Percentiles rank a stretch among this genome's conserved stretches.
Evolutionary conservation across 2,888 invertebrate species (phyloP).

Genomic region (Dysmachus trigonus): DNA sequence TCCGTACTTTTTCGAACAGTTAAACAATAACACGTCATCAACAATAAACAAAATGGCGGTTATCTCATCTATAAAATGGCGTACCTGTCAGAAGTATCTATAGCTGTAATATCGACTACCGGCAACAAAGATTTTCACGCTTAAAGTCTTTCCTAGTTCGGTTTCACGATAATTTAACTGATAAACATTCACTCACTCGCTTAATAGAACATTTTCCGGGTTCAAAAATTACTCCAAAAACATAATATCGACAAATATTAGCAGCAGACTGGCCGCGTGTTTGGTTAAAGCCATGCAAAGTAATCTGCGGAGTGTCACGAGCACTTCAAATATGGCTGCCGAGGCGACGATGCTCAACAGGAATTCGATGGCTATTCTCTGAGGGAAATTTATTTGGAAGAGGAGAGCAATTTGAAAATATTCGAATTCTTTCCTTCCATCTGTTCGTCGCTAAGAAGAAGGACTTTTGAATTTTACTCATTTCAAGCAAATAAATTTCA

Average conservation of each 20-base stretch:
- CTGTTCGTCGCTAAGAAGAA: neutral
- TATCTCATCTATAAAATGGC: constrained; percentile 5
- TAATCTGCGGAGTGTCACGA: constrained; percentile 7
- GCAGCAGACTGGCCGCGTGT: neutral
- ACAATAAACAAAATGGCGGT: constrained; percentile 19
- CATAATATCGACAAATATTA: neutral
- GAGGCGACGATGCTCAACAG: neutral
- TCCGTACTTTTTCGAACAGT: neutral
- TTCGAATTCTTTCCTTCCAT: neutral
- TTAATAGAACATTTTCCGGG: neutral
- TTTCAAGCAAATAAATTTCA: neutral
- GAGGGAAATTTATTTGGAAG: neutral
- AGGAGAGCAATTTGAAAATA: neutral
- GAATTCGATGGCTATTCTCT: neutral
- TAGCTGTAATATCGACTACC: neutral
- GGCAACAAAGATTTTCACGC: neutral
- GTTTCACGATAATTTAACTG: neutral
- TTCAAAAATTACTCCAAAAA: neutral
- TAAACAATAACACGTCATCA: constrained; percentile 21
- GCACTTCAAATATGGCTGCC: constrained; percentile 15
- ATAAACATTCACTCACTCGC: neutral
- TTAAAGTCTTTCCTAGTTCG: neutral
- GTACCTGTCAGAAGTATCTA: neutral
- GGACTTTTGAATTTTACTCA: neutral
- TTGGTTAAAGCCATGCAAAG: neutral